These are phyloP conservation scores for Pseudochromis fuscus DNA, from an alignment of 2,797 vertebrate genomes.

Conservation along the genomic window DNA sequence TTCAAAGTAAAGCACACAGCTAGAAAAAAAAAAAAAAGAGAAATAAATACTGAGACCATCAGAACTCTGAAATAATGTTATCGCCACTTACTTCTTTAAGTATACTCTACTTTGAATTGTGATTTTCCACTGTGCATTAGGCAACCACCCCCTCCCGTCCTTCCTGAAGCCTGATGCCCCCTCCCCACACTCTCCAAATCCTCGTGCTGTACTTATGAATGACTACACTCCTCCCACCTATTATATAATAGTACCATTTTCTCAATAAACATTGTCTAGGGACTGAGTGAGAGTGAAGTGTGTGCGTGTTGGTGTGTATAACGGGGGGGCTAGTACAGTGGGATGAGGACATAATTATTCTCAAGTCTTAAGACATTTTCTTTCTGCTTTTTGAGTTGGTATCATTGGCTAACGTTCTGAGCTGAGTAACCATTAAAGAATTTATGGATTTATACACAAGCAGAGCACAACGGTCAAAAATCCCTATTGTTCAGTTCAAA, in stretches of 20 bases:
- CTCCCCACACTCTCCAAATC: slow-evolving; percentile 22
- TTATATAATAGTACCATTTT: slow-evolving; percentile 68
- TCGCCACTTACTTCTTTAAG: background rate
- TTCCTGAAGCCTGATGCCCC: background rate
- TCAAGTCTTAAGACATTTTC: background rate
- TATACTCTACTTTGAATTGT: slow-evolving; percentile 6
- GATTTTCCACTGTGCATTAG: slow-evolving; percentile 30
- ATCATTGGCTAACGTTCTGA: background rate
- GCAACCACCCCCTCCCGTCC: background rate
- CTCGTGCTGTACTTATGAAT: slow-evolving; percentile 62
- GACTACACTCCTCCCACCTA: slow-evolving; percentile 58
- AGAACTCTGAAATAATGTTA: background rate
- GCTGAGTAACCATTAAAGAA: background rate
- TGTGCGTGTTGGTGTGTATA: slow-evolving; percentile 15
- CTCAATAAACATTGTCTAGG: slow-evolving; percentile 60
- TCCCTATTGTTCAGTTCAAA: slow-evolving; percentile 5
- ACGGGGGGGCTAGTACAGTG: background rate
- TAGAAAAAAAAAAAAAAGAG: no score
- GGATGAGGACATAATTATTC: slow-evolving; percentile 14
- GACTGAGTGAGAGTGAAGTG: slow-evolving; percentile 29
- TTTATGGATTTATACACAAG: background rate
- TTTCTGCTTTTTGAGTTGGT: slow-evolving; percentile 1
- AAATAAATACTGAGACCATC: background rate
- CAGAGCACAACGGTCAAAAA: slow-evolving; percentile 15
- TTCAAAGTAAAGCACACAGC: no score